Base-by-base conservation (phyloP, 2,888 invertebrate genomes). In the Chesias legatella region DNA sequence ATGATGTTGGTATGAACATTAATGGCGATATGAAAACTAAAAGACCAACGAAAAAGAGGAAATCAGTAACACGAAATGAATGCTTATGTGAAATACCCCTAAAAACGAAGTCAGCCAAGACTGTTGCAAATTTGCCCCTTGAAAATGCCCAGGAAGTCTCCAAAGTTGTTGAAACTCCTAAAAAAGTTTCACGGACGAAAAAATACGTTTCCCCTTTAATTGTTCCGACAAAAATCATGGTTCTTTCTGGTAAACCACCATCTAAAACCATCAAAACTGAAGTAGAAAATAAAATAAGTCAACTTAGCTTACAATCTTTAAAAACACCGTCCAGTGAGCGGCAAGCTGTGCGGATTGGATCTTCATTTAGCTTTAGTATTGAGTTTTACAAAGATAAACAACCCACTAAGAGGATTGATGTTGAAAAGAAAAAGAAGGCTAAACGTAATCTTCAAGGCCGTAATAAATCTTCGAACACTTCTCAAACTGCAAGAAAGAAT, bases 81-180 rank as follows among this genome's bases (percentile, higher is more conserved):
- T 36, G 36, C 10, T 10, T 8, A 6, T 37, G 30, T 24, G 24
- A 37, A 10, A 33, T 7, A 2, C 6, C 30, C 13, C 13, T 22
- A 3, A 27, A 35, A 21, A 22, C 28, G 4, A 52, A 40, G 25
- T 34, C 44, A 4, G 43, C 35, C 5, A 40, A 40, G 27, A 33
- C 51, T 22, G 25, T 23, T n/a, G 8, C 26, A 24, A 34, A 6
- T 6, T 24, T 29, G 7, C 21, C 28, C 5, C 5, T 17, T 17
- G 5, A 17, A 17, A 2, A 2, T 17, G 13, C 13, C 2, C 13
- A 17, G 13, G 13, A 17, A 17, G 13, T 17, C 5, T 17, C n/a
- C n/a, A n/a, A 17, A 3, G 13, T 3, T 2, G 13, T 17, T 17
- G 5, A 17, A 17, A 5, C 13, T 5, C 13, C 13, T 3, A 17